Base-by-base conservation (phyloP, 2,113 vertebrate genomes). In the Montifringilla adamsi region DNA sequence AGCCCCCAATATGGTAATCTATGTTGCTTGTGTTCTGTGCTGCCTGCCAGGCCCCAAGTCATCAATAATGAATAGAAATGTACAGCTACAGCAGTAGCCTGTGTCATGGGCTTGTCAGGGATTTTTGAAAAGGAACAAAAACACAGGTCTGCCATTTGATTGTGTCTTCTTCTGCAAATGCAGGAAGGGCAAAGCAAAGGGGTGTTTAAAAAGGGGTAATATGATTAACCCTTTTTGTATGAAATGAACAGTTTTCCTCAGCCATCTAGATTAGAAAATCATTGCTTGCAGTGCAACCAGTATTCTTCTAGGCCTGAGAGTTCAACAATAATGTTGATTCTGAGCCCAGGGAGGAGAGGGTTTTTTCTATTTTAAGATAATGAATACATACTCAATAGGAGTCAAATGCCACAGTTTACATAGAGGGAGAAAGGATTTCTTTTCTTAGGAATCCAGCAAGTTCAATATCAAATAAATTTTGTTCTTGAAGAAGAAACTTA, bases 1-100 rank as follows among this genome's bases (percentile, higher is more conserved):
- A 96, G 89, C 93, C 93, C 95, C 95, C 95, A 95, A 3, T 94
- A 97, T 95, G 97, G 97, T 98, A 98, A 99, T 99, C 98, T 97
- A 98, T 98, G 98, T 97, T 98, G 98, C 98, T 97, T 98, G 98
- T 98, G 98, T 98, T 98, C 98, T 98, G 94, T 96, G 98, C 98
- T 98, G 98, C 98, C 98, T 98, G 98, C 98, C 98, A 97, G 97
- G 98, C 98, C 98, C 98, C 98, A 97, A 97, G 97, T 97, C 98
- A 99, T 99, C 98, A 99, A 99, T 99, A 98, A 99, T 99, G 98
- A 98, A 99, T 99, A 98, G 98, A 98, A 98, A 98, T 97, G 98
- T 99, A 99, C 98, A 98, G 97, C 98, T 98, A 97, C 97, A 97
- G 97, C 97, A 97, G 92, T 97, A 97, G 88, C 97, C 95, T 98